Evolutionary conservation across 2,797 vertebrate genomes (phyloP).

Genomic region (Epinephelus malabaricus): DNA sequence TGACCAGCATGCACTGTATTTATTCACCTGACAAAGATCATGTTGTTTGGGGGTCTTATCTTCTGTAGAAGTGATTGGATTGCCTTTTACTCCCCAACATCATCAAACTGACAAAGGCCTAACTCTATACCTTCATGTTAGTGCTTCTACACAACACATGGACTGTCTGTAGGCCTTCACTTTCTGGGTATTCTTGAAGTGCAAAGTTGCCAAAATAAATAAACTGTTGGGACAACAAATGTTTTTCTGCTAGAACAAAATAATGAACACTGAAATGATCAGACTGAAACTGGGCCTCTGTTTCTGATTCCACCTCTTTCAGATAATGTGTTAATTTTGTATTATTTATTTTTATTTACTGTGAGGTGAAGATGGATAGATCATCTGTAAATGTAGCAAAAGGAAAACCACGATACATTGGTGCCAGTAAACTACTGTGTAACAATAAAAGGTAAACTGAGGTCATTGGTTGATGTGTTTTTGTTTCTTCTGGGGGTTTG

Average conservation of each 20-base stretch:
- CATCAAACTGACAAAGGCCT: slow-evolving; percentile 37
- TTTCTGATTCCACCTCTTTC: slow-evolving; percentile 65
- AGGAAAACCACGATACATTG: slow-evolving; percentile 78
- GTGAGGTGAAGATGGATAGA: slow-evolving; percentile 79
- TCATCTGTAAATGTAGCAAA: slow-evolving; percentile 89
- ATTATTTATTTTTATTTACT: slow-evolving; percentile 85
- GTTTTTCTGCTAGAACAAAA: slow-evolving; percentile 46
- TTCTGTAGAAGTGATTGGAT: slow-evolving; percentile 36
- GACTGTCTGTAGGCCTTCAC: slow-evolving; percentile 48
- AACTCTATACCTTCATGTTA: slow-evolving; percentile 23
- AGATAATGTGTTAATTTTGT: slow-evolving; percentile 78
- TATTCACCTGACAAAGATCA: slow-evolving; percentile 22
- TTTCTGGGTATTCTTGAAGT: slow-evolving; percentile 77
- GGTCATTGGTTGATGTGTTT: slow-evolving; percentile 19
- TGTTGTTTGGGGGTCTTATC: slow-evolving; percentile 27
- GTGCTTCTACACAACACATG: slow-evolving; percentile 35
- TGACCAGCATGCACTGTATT: slow-evolving; percentile 32
- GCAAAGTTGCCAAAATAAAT: slow-evolving; percentile 82
- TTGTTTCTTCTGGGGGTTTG: neutral
- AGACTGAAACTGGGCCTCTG: slow-evolving; percentile 49
- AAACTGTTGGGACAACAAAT: slow-evolving; percentile 21
- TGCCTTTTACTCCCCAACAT: slow-evolving; percentile 47
- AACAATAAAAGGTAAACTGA: slow-evolving; percentile 83
- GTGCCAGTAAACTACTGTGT: slow-evolving; percentile 85
- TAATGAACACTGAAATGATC: slow-evolving; percentile 64